phyloP scores from a whole-genome alignment of 92 coral and sea anemone species.

The Actinernus sp. region DNA sequence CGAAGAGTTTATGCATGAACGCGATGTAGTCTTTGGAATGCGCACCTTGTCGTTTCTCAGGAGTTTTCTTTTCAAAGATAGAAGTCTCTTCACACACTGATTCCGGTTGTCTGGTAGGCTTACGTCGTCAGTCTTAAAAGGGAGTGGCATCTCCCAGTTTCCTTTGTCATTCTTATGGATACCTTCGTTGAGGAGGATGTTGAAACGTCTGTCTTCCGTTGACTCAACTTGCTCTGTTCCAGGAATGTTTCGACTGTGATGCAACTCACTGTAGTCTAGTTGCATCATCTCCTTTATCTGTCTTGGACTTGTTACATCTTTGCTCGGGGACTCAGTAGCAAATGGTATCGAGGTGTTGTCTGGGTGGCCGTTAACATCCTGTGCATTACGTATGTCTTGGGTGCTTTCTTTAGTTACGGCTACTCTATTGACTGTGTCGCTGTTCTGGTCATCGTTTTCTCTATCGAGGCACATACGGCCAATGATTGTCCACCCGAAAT shows the following conservation, averaged over 20 bases:
- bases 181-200: conserved; percentile 23
- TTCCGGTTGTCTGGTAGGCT: conserved; percentile 41
- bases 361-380: conserved; percentile 1
- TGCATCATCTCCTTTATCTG: conserved; percentile 74
- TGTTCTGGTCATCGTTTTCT: background rate
- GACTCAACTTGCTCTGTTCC: conserved; percentile 70
- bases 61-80: conserved; percentile 50
- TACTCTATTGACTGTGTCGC: conserved; percentile 9
- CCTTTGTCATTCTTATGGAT: too few relatives aligned
- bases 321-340: conserved; percentile 5
- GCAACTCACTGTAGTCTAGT: conserved; percentile 63
- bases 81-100: conserved; percentile 52
- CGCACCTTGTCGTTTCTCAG: conserved; percentile 12
- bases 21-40: conserved; percentile 41
- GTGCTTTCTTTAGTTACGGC: conserved; percentile 4
- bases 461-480: conserved; percentile 44
- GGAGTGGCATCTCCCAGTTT: conserved; percentile 78
- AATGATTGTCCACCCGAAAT: conserved; percentile 66
- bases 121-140: conserved; percentile 49
- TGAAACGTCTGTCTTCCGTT: conserved; percentile 58
- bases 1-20: conserved; percentile 51
- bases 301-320: conserved; percentile 52
- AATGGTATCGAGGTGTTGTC: conserved; percentile 6
- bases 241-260: conserved; percentile 50
- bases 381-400: background rate